Percentiles rank a stretch among this genome's conserved stretches.
These are phyloP conservation scores for Ascidia mentula DNA, from an alignment of 23 tunicate species.

Conservation along the genomic window DNA sequence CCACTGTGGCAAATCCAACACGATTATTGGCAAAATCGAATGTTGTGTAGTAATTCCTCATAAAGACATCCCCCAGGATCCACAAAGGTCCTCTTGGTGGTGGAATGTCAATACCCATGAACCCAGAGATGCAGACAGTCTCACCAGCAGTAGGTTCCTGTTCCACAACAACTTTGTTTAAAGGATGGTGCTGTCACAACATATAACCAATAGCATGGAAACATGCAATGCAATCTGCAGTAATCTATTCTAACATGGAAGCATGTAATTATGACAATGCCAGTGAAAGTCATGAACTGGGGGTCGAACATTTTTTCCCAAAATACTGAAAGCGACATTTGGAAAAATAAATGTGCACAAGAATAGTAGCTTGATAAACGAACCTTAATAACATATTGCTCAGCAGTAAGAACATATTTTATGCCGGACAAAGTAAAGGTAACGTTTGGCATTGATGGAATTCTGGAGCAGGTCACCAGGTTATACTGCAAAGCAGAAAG, in stretches of 20 bases:
- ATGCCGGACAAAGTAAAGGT: constrained; percentile 45
- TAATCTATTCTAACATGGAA: too few relatives aligned
- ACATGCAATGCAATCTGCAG: too few relatives aligned
- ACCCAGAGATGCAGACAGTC: constrained; percentile 76
- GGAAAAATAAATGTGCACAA: too few relatives aligned
- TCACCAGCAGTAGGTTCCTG: constrained; percentile 68
- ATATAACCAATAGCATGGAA: too few relatives aligned
- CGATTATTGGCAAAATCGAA: constrained; percentile 85
- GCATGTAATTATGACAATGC: too few relatives aligned
- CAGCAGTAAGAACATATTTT: constrained; percentile 56
- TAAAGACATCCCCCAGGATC: constrained; percentile 94
- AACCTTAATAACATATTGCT: constrained; percentile 84
- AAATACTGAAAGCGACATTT: too few relatives aligned
- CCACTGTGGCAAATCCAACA: constrained; percentile 71
- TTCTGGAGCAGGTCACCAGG: constrained; percentile 53
- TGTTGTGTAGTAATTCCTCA: constrained; percentile 89
- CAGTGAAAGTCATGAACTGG: too few relatives aligned
- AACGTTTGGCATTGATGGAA: constrained; percentile 69
- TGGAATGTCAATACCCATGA: constrained; percentile 87
- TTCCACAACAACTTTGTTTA: background rate
- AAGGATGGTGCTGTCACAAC: too few relatives aligned
- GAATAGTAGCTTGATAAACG: too few relatives aligned
- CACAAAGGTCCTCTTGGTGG: constrained; percentile 91
- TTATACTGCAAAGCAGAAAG: too few relatives aligned
- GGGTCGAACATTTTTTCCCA: too few relatives aligned